Base-by-base conservation (phyloP, 37 sponge, comb jelly and placozoan species). In the Bolinopsis microptera region DNA sequence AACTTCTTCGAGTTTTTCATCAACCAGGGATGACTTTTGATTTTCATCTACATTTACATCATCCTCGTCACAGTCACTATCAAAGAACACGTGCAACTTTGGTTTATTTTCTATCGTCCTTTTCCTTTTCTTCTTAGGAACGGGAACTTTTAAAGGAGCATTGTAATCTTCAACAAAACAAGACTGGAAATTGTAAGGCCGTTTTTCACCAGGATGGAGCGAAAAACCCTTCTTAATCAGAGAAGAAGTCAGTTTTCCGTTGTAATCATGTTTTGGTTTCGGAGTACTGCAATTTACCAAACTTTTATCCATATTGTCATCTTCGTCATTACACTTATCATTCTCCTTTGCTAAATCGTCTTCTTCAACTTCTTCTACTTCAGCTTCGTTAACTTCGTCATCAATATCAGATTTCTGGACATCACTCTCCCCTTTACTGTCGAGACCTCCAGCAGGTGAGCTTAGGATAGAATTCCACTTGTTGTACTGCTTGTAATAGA, bases 101-200 rank as follows among this genome's bases (percentile, higher is more conserved):
- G 90, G 90, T 22, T 27, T 39, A 16, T 0, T 5, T 27, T 86
- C 90, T 39, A 86, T 86, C 21, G 90, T 41, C 35, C 90, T 13
- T 86, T 86, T 86, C 48, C 90, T 39, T 30, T 86, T 86, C 61
- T 86, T 86, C 30, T 86, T 86, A 5, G 90, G 90, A 5, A 86
- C 61, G 24, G 90, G 90, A 34, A 86, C 90, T 39, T 26, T 86
- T 23, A 86, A 48, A 28, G 90, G 90, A 2, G 90, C 61, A 40
- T 41, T 86, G 90, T 33, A 41, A 40, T 86, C 61, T 48, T 86
- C 90, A 40, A 86, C 90, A 86, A 86, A 86, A 23, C 90, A 86
- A 38, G 90, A 86, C 61, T 86, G 41, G 48, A 86, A 41, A 23
- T 86, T 39, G 61, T 86, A 86, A 35, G 80, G 80, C 5, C 90